Evolutionary conservation across 2,113 vertebrate species (phyloP), one percentile per base, ranked within the genome.

Genomic region (Acrocephalus arundinaceus): DNA sequence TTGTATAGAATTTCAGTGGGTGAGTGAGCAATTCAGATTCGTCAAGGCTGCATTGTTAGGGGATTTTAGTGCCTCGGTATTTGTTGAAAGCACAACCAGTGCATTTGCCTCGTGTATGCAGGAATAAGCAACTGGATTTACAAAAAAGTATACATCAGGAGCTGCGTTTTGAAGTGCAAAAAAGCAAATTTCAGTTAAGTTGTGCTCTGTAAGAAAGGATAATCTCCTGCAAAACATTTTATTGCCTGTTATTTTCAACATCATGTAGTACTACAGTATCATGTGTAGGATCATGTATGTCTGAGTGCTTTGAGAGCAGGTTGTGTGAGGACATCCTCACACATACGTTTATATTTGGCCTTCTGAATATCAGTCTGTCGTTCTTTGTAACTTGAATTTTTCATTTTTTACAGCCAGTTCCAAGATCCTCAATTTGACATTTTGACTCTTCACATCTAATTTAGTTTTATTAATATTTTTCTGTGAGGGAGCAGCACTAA

Each of bases 41-140:
- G 39, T 97, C 96, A 97, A 97, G 94, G 5, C 75, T 68, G 91
- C 95, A 91, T 98, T 98, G 98, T 97, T 96, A 85, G 54, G 67
- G 65, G 74, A 78, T 95, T 90, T 86, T 82, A 95, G 77, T 65
- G 87, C 86, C 93, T 94, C 43, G 33, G 76, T 83, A 85, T 95
- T 97, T 97, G 93, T 90, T 93, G 89, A 87, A 85, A 97, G 97
- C 78, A 89, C 79, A 77, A 93, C 91, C 85, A 30, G 13, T n/a
- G 51, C 72, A 37, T 79, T 87, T 87, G 85, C 86, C 35, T 83
- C 4, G 9, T 73, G 28, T 84, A 45, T 1, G 6, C 46, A 89
- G 75, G 79, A 87, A 59, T 74, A 76, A 94, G 58, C 70, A 76
- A 63, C 89, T 91, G 89, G 68, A 52, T 94, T 95, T 88, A 77